These are phyloP conservation scores for Latheticus oryzae DNA, from an alignment of 2,888 invertebrate species.

Conservation along the genomic window DNA sequence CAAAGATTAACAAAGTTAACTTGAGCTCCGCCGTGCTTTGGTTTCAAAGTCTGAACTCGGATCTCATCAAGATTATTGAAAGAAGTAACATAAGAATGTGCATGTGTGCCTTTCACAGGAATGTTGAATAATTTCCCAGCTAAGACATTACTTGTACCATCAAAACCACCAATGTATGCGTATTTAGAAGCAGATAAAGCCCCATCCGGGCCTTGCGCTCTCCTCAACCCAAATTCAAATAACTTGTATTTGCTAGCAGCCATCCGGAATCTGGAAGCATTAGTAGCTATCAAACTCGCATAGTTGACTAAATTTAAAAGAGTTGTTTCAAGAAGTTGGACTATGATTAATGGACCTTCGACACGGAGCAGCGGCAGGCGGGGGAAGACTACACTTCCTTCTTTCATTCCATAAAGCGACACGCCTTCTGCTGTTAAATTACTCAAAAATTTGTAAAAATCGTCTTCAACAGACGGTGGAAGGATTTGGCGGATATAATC, in stretches of 20 bases:
- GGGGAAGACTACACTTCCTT: constrained; percentile 97
- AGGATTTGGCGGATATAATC: constrained; percentile 88
- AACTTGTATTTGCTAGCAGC: constrained; percentile 93
- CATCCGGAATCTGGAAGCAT: constrained; percentile 95
- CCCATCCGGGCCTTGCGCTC: constrained; percentile 99
- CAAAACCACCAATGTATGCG: constrained; percentile 95
- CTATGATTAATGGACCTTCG: constrained; percentile 94
- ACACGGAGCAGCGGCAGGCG: constrained; percentile 93
- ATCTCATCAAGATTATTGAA: constrained; percentile 78
- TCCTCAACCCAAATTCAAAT: constrained; percentile 94
- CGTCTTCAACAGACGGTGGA: constrained; percentile 85
- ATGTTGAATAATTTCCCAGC: constrained; percentile 98
- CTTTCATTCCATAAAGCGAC: constrained; percentile 90
- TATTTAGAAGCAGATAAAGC: constrained; percentile 98
- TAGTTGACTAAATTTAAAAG: constrained; percentile 95
- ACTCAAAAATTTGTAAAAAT: constrained; percentile 88
- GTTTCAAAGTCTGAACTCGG: constrained; percentile 62
- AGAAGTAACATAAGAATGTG: constrained; percentile 96
- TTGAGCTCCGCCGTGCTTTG: constrained; percentile 58
- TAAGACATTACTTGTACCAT: constrained; percentile 97
- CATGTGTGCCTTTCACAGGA: constrained; percentile 97
- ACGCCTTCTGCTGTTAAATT: constrained; percentile 86
- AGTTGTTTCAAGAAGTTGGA: constrained; percentile 96
- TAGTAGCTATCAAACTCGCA: constrained; percentile 97
- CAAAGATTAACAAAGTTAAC: constrained; percentile 76